phyloP scores from a whole-genome alignment of 2,797 vertebrate species.

The Rousettus madagascariensis region DNA sequence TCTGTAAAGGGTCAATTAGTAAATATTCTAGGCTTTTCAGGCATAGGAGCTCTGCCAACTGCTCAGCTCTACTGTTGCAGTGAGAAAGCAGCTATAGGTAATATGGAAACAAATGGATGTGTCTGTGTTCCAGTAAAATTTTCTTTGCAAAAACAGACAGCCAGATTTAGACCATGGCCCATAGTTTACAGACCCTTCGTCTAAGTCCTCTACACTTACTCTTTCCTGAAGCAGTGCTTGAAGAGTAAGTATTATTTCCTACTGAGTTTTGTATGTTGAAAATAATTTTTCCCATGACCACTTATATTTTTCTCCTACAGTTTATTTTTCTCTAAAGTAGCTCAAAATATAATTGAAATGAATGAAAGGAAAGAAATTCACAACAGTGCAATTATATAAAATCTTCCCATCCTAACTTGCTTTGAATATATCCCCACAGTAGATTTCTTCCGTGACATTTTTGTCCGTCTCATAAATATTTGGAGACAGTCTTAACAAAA shows the following conservation, averaged over 20 bases:
- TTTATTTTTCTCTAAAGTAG: slow-evolving; percentile 38
- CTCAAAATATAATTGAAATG: neutral
- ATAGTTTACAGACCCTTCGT: neutral
- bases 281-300: slow-evolving; percentile 14
- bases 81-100: neutral
- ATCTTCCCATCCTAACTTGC: neutral
- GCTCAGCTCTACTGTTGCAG: neutral
- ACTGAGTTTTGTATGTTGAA: slow-evolving; percentile 36
- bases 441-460: neutral
- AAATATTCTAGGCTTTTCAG: neutral
- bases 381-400: neutral
- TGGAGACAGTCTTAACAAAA: neutral
- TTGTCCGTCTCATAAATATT: neutral
- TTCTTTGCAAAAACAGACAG: neutral
- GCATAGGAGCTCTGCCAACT: neutral
- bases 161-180: neutral
- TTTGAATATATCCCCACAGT: neutral
- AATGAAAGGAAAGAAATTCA: slow-evolving; percentile 13
- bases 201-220: neutral
- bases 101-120: neutral
- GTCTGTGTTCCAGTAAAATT: neutral
- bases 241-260: neutral
- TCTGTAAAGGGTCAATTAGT: neutral
- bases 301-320: neutral
- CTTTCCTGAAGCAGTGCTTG: neutral